Evolutionary conservation across 1,140 invertebrate species (phyloP), one percentile per base, ranked within the genome.

Genomic region (Frieseomelitta varia): DNA sequence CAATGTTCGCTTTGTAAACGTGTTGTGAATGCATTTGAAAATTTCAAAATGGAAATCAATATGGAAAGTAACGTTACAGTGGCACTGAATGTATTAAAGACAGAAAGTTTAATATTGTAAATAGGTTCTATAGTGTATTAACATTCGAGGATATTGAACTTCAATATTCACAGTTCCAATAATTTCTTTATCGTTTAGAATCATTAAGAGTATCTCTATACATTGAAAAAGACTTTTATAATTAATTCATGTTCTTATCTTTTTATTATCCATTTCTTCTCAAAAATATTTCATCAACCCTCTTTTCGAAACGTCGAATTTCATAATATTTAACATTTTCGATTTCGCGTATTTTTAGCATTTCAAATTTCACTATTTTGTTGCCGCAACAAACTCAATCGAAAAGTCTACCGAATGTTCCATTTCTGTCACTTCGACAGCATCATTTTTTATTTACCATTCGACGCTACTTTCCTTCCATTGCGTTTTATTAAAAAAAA

Each of bases 21-120:
- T 15, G 17, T 65, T 10, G 15, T 27, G 4, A 65, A 27, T 65
- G 17, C 15, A 30, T 17, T 17, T 30, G 11, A 6, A 61, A 61
- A 65, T 17, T 65, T 6, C n/a, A 4, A 27, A 27, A 27, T n/a
- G 3, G n/a, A n/a, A 27, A n/a, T 61, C n/a, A 47, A 30, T 27
- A 65, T 21, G 67, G 24, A 69, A 24, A 21, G 11, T 34, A 34
- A 30, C n/a, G 6, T 30, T 27, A 11, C 8, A 30, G 11, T 68
- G 4, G 11, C 55, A 51, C 69, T 65, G 71, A 81, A 81, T 27
- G 27, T 74, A 21, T 73, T 74, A 74, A 74, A 2, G 2, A 80
- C 11, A 55, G 14, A 30, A 27, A 21, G 12, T 65, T 51, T 39
- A 53, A 74, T 30, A 63, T 74, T 55, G 21, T 81, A 74, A 63